Base-by-base conservation (phyloP, 2,797 vertebrate species). In the Hipposideros larvatus region DNA sequence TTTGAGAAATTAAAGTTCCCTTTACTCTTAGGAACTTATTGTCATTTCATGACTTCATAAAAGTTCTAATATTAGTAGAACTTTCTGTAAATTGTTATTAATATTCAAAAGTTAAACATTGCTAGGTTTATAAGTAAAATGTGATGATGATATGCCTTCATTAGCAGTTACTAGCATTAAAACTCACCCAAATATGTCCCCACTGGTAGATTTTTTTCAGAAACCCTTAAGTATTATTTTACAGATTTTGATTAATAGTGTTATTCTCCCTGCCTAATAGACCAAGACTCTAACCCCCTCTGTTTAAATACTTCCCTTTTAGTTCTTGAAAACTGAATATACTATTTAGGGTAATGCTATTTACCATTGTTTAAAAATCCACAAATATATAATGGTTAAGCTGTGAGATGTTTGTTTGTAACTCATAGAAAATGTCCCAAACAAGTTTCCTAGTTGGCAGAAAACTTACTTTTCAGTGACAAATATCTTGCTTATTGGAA, bases 11-110 rank as follows among this genome's bases (percentile, higher is more conserved):
- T 48, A 78, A 90, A 77, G 0, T 75, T 79, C 87, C 63, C 2
- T 90, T 46, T 89, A 22, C 18, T 84, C 94, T 90, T 14, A 71
- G 31, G 28, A 13, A 71, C 0, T 77, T 89, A 83, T 63, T 91
- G 43, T 91, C 37, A 74, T 13, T 78, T 75, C 34, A 48, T 21
- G 31, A 78, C 65, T 96, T 83, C 11, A 65, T 84, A 77, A 96
- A 79, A 46, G 0, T 71, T 75, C 26, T 63, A 46, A 63, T 9
- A 53, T 18, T 88, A 28, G 65, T 31, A 75, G 18, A 95, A 53
- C 6, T 31, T 46, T 7, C 19, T 78, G 3, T 68, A 75, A 89
- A 87, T 75, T 87, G 51, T 28, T 61, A 73, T 68, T 43, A 94
- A 43, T 19, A 63, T 43, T 10, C 4, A 83, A 22, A 77, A 13